Conservation (phyloP, 1,140 invertebrate genomes). For the Pectinophora gossypiella region DNA sequence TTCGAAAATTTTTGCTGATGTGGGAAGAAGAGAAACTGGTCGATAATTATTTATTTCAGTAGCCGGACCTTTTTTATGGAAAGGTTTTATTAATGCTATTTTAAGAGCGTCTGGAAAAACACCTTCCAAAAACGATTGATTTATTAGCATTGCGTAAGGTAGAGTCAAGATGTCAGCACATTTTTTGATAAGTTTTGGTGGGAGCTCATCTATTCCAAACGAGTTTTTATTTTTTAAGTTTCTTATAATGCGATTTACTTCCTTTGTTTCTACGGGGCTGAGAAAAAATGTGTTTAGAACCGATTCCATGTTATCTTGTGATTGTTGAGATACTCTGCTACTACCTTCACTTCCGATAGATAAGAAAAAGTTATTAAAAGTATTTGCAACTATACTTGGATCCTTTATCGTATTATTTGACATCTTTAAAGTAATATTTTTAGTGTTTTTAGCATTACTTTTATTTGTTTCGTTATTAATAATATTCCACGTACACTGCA, state of each 20-base stretch:
- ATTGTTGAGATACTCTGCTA: too few relatives aligned
- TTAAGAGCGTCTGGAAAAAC: conserved; percentile 5
- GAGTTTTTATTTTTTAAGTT: conserved; percentile 4
- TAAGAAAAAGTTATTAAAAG: not conserved
- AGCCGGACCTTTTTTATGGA: conserved; percentile 5
- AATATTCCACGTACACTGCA: not conserved
- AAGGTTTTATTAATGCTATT: conserved; percentile 5
- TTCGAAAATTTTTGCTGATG: conserved; percentile 8
- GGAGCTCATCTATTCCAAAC: conserved; percentile 6
- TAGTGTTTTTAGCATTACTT: not conserved
- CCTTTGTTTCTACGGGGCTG: not conserved
- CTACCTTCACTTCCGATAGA: too few relatives aligned
- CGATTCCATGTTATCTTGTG: not conserved
- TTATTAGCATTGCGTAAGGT: not conserved
- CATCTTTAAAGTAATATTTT: not conserved
- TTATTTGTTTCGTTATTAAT: not conserved
- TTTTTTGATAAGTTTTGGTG: conserved; percentile 1
- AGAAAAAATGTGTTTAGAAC: not conserved
- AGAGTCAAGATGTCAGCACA: not conserved
- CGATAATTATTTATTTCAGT: conserved; percentile 3
- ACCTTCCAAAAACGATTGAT: conserved; percentile 5
- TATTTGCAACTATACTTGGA: not conserved
- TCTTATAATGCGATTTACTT: not conserved
- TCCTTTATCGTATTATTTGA: not conserved
- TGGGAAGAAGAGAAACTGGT: not conserved